A percentile compares a stretch with the other conserved stretches of the same genome.
These are phyloP conservation scores for Elmis aenea DNA, from an alignment of 2,888 invertebrate genomes.

Conservation along the genomic window DNA sequence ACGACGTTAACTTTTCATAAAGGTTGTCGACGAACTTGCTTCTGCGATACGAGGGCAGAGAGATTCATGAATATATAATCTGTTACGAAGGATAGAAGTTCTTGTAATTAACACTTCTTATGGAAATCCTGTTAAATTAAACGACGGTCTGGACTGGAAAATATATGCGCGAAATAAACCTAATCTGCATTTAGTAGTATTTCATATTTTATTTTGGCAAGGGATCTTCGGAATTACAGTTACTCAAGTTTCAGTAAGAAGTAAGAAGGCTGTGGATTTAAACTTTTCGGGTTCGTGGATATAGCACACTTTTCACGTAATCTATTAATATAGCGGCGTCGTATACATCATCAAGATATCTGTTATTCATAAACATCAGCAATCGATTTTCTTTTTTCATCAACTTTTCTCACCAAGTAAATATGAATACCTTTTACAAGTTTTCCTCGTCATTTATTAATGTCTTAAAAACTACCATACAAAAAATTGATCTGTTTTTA, in stretches of 20 bases:
- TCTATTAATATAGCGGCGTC: conserved; percentile 34
- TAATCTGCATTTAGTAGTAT: conserved; percentile 40
- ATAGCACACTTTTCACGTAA: conserved; percentile 25
- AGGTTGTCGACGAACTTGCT: conserved; percentile 18
- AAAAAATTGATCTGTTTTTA: too few species aligned
- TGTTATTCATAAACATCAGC: too few species aligned
- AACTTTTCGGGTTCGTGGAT: conserved; percentile 18
- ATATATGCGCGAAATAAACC: conserved; percentile 38
- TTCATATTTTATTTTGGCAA: conserved; percentile 33
- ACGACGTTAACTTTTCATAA: conserved; percentile 25
- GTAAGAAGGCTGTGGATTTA: conserved; percentile 30
- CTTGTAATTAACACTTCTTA: conserved; percentile 35
- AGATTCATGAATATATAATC: conserved; percentile 35
- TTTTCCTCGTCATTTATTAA: too few species aligned
- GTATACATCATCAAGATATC: too few species aligned
- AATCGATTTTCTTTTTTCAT: too few species aligned
- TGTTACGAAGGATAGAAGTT: conserved; percentile 28
- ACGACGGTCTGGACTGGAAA: conserved; percentile 36
- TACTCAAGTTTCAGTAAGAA: conserved; percentile 23
- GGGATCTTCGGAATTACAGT: conserved; percentile 25
- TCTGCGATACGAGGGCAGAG: conserved; percentile 15
- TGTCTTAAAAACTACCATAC: too few species aligned
- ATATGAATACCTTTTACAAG: too few species aligned
- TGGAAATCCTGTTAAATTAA: conserved; percentile 38
- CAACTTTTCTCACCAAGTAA: too few species aligned